Evolutionary conservation across 2,888 invertebrate species (phyloP), one percentile per base, ranked within the genome.

Genomic region (Dione juno): DNA sequence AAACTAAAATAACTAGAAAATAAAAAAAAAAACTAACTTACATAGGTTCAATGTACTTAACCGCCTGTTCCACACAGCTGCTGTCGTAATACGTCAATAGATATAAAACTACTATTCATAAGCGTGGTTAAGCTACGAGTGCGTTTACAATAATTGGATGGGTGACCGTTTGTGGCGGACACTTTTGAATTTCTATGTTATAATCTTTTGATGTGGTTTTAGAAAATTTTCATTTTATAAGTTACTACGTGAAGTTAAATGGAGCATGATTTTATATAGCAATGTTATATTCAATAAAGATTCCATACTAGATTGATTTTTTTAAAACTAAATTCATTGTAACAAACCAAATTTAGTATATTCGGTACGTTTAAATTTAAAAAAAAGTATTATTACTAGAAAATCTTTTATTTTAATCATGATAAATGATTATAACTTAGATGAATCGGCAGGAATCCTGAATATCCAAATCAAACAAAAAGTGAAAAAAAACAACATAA

Each of bases 1-100:
- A n/a, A 13, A 28, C n/a, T 45, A n/a, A n/a, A 61, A 45, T 1
- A 11, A n/a, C 19, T 59, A 59, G 59, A 43, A 21, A 41, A 58
- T 41, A 58, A 58, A 50, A 37, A 58, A 48, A 40, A 43, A 43
- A 37, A 19, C 14, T 10, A 37, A 40, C 64, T 37, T 50, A 64
- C 48, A n/a, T 52, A 59, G 45, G 67, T 67, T 67, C 67, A 59
- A 40, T 59, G 67, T 67, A 58, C 67, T 40, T 67, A 59, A 67
- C 64, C 64, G 64, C 50, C 64, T 64, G 64, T 52, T 64, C 52
- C 37, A 48, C 64, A 19, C 64, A 64, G 50, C 64, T 64, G 64
- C 64, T 64, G 52, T 64, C 52, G 50, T 64, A 64, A 64, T 64
- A 64, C 52, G 52, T 52, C 64, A 64, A 64, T 52, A 64, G 64